These are phyloP conservation scores for Anthopleura xanthogrammica DNA, from an alignment of 92 coral and sea anemone genomes.

Conservation along the genomic window DNA sequence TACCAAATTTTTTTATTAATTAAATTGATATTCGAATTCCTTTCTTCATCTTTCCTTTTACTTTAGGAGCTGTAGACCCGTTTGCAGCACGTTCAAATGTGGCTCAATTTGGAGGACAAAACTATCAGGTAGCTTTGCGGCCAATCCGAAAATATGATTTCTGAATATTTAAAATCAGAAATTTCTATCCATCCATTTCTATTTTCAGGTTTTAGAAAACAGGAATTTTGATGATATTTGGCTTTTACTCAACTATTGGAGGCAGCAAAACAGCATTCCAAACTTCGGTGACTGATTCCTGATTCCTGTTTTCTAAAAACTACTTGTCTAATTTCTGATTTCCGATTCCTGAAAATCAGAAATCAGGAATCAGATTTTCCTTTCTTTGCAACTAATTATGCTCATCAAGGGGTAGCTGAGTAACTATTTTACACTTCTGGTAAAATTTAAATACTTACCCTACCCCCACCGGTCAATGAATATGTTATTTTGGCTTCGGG, in stretches of 20 bases:
- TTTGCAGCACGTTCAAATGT: no score
- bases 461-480: no score
- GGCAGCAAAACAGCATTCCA: neutral
- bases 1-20: no score
- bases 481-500: no score
- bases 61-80: no score
- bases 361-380: neutral
- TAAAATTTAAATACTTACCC: neutral
- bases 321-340: neutral
- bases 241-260: neutral
- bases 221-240: neutral
- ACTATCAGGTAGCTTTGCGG: constrained; percentile 12
- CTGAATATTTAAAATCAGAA: neutral
- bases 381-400: neutral
- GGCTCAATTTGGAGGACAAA: no score
- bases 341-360: constrained; percentile 11
- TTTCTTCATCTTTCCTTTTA: no score
- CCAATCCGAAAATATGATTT: neutral
- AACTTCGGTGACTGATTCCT: constrained; percentile 4
- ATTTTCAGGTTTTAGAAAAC: no score
- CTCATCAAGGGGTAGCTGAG: neutral
- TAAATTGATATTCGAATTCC: no score
- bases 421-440: neutral
- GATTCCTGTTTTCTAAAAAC: neutral
- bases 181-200: neutral